Evolutionary conservation across 1,140 invertebrate species (phyloP), one percentile per base, ranked within the genome.

Genomic region (Carposina sasakii): DNA sequence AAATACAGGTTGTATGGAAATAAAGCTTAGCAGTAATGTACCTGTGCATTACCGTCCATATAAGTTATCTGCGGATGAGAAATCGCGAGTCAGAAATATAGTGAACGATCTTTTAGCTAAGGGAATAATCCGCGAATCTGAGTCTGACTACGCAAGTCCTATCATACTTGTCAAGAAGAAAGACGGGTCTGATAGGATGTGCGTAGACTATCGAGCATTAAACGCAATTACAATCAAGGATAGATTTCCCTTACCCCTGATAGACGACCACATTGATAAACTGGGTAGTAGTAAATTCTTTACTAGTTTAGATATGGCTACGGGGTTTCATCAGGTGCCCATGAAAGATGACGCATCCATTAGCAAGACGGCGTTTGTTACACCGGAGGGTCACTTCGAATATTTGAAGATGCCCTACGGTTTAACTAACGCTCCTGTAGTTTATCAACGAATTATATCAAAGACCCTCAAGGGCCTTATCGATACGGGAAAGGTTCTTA

Each of bases 141-240:
- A 30, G 8, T 67, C 60, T 3, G 50, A 63, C 9, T 73, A 53
- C 45, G 62, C 56, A 3, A 53, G 46, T 28, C 61, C 66, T 2
- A 45, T 63, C 20, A 47, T 68, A 0, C 19, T 42, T 3, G 24
- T 42, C 9, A 39, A 39, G 20, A 39, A 39, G 19, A 39, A 39
- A 21, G 19, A 39, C 23, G 22, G 40, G n/a, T 41, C 5, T 15
- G 71, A 17, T 52, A 73, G 10, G n/a, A n/a, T n/a, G n/a, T 75
- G 68, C 44, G 57, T 76, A 0, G 71, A 79, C 44, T 77, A 54
- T 42, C 31, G 36, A 24, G 72, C 12, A 30, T 17, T 36, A 28
- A 76, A 22, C 10, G 36, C 17, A 19, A 13, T 39, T 1, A 39
- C 36, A 19, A 21, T 21, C 17, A 39, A 39, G 17, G 76, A 76